Evolutionary conservation across 2,888 invertebrate species (phyloP).

Genomic region (Nemurella pictetii): DNA sequence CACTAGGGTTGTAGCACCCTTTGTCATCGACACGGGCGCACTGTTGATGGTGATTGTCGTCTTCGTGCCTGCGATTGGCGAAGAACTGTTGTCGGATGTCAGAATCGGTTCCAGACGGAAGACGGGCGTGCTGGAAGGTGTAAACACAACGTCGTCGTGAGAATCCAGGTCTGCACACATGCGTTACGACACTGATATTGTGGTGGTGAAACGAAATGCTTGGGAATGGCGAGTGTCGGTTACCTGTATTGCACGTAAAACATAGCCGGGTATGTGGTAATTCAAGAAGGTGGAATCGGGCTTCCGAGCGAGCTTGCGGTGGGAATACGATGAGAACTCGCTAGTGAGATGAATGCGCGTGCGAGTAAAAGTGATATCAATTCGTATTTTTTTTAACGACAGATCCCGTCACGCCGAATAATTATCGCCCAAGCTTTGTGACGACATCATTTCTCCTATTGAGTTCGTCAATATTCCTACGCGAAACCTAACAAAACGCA

Average conservation of each 20-base stretch:
- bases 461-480: not conserved
- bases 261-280: not conserved
- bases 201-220: not conserved
- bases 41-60: not conserved
- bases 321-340: not conserved
- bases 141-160: not conserved
- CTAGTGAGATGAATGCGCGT: not conserved
- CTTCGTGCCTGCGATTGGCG: not conserved
- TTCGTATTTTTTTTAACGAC: not conserved
- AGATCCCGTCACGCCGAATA: not conserved
- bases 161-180: not conserved
- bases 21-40: not conserved
- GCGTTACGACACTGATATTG: not conserved
- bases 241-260: not conserved
- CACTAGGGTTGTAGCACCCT: not conserved
- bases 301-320: not conserved
- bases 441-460: not conserved
- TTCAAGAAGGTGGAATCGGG: not conserved
- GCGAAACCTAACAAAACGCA: not conserved
- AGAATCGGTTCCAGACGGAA: not conserved
- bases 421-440: not conserved
- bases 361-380: not conserved
- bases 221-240: not conserved
- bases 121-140: slow-evolving; percentile 19
- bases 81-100: not conserved